Conservation (phyloP, 2,888 invertebrate genomes). For the Orchestes rusci region DNA sequence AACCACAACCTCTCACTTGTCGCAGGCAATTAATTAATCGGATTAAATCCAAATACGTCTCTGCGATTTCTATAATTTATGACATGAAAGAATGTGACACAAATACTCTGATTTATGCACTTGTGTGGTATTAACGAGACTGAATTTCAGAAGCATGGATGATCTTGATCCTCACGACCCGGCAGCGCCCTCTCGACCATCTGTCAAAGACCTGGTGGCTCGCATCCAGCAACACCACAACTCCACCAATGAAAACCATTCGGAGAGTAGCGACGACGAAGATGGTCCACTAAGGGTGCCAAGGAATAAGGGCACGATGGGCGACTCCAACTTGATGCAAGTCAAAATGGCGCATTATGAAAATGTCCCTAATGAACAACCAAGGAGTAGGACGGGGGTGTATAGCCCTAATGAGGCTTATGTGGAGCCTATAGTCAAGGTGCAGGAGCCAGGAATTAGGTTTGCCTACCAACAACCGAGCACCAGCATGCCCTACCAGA, state of each 20-base stretch:
- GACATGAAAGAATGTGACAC: too few relatives aligned
- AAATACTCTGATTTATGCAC: too few relatives aligned
- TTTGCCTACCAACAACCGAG: slow-evolving; percentile 17
- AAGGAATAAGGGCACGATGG: slow-evolving; percentile 47
- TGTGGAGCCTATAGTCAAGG: slow-evolving; percentile 39
- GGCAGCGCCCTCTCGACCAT: slow-evolving; percentile 44
- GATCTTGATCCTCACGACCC: slow-evolving; percentile 36
- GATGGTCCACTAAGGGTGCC: slow-evolving; percentile 37
- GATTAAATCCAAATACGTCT: too few relatives aligned
- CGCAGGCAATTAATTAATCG: too few relatives aligned
- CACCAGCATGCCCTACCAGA: slow-evolving; percentile 26
- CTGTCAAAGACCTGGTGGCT: slow-evolving; percentile 58
- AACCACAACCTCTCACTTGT: too few relatives aligned
- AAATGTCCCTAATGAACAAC: slow-evolving; percentile 41
- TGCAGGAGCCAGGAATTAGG: slow-evolving; percentile 34
- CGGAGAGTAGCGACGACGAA: slow-evolving; percentile 42
- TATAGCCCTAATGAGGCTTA: slow-evolving; percentile 46
- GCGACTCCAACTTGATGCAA: slow-evolving; percentile 46
- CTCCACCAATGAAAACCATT: slow-evolving; percentile 36
- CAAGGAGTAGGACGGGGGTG: slow-evolving; percentile 45
- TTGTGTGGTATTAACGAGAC: too few relatives aligned
- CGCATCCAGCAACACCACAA: slow-evolving; percentile 47
- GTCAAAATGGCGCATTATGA: slow-evolving; percentile 43
- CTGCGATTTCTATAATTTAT: too few relatives aligned
- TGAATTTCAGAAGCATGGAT: slow-evolving; percentile 43